Base-by-base conservation (phyloP, 2,888 invertebrate species). In the Drosophila melanosoma region DNA sequence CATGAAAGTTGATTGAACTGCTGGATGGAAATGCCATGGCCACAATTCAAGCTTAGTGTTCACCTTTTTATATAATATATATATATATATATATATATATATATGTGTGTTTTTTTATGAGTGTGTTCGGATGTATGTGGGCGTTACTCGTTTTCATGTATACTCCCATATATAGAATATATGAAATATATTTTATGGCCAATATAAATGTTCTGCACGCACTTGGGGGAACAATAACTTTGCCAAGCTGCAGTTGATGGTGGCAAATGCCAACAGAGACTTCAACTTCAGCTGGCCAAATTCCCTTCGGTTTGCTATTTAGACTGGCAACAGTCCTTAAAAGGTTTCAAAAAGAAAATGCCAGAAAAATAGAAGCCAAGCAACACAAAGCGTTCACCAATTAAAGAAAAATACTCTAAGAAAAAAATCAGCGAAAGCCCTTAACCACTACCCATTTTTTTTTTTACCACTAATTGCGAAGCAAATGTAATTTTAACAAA, bases 161-260 rank as follows among this genome's bases (percentile, higher is more conserved):
- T 66, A 64, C 74, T 68, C 51, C 49, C 54, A 67, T 60, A 62
- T 29, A 26, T n/a, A n/a, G n/a, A n/a, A n/a, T 26, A 29, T 66
- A 78, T 83, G 69, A 65, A 66, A 81, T 76, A 87, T 81, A 85
- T 82, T 86, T 86, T 86, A 86, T 86, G 82, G 82, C 87, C 89
- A 86, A 86, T 83, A 88, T 81, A 86, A 88, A 87, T 84, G 79
- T 78, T 65, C 84, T 66, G 89, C 83, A 85, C 82, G 85, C 85
- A 85, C 88, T 85, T 75, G 77, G 79, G 85, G 74, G 75, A 83
- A 82, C 69, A 85, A 85, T 88, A 88, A 86, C 83, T 85, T 76
- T 70, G 73, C 74, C 71, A 76, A 62, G 76, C 68, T 79, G 80
- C 78, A 64, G 87, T 78, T 83, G 84, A 84, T 72, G 82, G 81